A percentile compares a stretch with the other conserved stretches of the same genome.
phyloP scores from a whole-genome alignment of 2,888 invertebrate genomes.

The Pyrocoelia pectoralis region DNA sequence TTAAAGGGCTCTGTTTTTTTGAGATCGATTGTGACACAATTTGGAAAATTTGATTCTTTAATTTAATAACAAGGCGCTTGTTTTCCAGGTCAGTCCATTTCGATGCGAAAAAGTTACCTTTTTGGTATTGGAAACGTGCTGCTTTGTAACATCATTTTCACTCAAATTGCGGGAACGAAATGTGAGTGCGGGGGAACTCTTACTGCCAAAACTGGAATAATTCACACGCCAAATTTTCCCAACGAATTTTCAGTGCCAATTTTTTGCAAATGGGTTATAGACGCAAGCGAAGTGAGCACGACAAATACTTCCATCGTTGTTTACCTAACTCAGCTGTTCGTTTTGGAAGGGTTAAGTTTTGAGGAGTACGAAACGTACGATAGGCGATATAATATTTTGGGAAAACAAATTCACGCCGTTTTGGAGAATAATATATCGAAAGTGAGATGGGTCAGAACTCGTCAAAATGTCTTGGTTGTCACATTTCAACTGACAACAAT shows the following conservation, averaged over 20 bases:
- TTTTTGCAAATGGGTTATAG: slow-evolving; percentile 85
- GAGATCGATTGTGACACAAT: too few species aligned
- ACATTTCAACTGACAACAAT: slow-evolving; percentile 75
- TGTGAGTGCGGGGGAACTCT: slow-evolving; percentile 72
- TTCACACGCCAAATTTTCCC: slow-evolving; percentile 88
- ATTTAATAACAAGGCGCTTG: too few species aligned
- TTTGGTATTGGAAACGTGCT: background rate
- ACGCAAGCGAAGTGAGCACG: slow-evolving; percentile 64
- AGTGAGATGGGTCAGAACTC: slow-evolving; percentile 68
- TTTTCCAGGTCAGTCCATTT: too few species aligned
- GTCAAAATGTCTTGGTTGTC: slow-evolving; percentile 79
- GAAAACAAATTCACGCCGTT: slow-evolving; percentile 67
- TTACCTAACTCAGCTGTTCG: slow-evolving; percentile 89
- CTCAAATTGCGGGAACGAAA: slow-evolving; percentile 9
- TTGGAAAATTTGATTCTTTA: too few species aligned
- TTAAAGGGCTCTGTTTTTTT: too few species aligned
- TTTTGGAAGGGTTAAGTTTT: slow-evolving; percentile 78
- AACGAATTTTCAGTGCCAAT: slow-evolving; percentile 82
- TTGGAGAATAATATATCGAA: slow-evolving; percentile 75
- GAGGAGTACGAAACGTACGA: slow-evolving; percentile 81
- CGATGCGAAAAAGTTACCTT: background rate
- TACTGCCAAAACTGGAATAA: slow-evolving; percentile 71
- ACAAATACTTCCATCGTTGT: slow-evolving; percentile 78
- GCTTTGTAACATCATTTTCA: background rate
- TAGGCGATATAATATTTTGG: slow-evolving; percentile 31